Conservation (phyloP, 2,113 vertebrate species). For the Ursus arctos region DNA sequence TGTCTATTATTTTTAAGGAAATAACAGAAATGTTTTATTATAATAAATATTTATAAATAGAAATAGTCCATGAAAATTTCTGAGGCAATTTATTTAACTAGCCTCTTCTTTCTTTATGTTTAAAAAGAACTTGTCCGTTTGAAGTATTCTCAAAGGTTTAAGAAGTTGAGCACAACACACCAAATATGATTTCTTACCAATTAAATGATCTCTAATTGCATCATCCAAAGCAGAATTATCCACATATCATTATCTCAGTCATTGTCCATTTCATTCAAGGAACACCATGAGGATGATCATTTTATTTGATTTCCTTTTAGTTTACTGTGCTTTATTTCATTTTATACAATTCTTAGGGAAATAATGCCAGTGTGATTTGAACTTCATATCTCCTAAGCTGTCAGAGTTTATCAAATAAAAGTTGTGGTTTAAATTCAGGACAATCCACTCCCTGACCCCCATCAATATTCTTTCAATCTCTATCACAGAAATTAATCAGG, state of each 20-base stretch:
- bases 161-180: background rate
- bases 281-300: background rate
- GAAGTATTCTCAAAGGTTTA: background rate
- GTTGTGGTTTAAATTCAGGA: slow-evolving; percentile 52
- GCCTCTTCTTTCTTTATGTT: background rate
- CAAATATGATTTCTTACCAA: background rate
- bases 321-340: background rate
- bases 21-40: background rate
- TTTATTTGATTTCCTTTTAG: slow-evolving; percentile 45
- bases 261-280: background rate
- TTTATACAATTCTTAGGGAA: slow-evolving; percentile 9
- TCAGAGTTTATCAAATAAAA: slow-evolving; percentile 68
- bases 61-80: background rate
- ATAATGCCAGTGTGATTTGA: slow-evolving; percentile 24
- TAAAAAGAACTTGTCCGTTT: background rate
- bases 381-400: slow-evolving; percentile 51
- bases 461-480: slow-evolving; percentile 62
- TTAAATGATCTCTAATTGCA: background rate
- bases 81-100: background rate
- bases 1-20: background rate
- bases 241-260: background rate
- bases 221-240: background rate
- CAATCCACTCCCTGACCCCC: background rate
- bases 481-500: slow-evolving; percentile 61
- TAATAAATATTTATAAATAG: background rate